Base-by-base conservation (phyloP, 2,888 invertebrate genomes). In the Spatulosminthurus flaviceps region DNA sequence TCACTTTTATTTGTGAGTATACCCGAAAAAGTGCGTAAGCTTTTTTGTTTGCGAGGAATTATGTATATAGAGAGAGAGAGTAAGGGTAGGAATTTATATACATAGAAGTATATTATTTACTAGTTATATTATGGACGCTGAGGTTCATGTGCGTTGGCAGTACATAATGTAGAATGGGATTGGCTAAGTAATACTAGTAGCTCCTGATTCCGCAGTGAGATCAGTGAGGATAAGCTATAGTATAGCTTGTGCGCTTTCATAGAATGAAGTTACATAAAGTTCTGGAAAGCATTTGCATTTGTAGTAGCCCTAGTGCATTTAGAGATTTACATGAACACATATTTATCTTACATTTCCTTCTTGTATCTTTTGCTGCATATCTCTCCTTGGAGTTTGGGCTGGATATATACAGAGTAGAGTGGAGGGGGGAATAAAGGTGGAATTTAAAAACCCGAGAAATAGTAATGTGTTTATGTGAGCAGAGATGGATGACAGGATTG, bases 401-500 rank as follows among this genome's bases (percentile, higher is more conserved):
- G 51, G 5, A 51, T 34, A 13, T 24, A 26, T 67, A 28, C 28
- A 67, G n/a, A n/a, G n/a, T 22, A 11, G 28, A 13, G 67, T 11
- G 51, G 34, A 61, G 34, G 29, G 76, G 22, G 21, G 24, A 64
- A 64, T 64, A 64, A 64, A 64, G 64, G 24, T 64, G 64, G 24
- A 64, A 64, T 60, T 64, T 64, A 24, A 9, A 64, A 64, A 26
- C 64, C 64, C 64, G 64, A 26, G 64, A 64, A 64, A n/a, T n/a
- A n/a, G n/a, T n/a, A n/a, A 64, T 9, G 64, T 64, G 24, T 64
- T 26, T 64, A n/a, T 24, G 51, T n/a, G 64, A 24, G 64, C 64
- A 24, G 64, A 64, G 64, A 64, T 64, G 64, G 64, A 64, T 64
- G 22, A 26, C 64, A 64, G 64, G 64, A 64, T 64, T 64, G 64